phyloP scores from a whole-genome alignment of 2,888 invertebrate genomes.

The Dastarcus helophoroides region DNA sequence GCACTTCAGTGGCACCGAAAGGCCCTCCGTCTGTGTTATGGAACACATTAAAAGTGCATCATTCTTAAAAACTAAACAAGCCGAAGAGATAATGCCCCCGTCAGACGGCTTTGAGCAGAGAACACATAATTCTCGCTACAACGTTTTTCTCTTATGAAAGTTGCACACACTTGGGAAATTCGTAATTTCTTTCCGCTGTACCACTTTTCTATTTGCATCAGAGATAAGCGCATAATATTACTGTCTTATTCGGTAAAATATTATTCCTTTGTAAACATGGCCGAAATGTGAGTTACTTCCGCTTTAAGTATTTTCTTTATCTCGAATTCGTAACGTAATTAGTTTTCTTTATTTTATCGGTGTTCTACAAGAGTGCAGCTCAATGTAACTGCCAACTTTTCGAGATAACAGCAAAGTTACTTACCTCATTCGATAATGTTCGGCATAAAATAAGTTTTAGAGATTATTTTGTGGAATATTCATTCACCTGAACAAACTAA shows the following conservation, averaged over 20 bases:
- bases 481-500: no score
- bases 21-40: slow-evolving; percentile 21
- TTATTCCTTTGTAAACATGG: slow-evolving; percentile 14
- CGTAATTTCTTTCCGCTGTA: slow-evolving; percentile 23
- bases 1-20: slow-evolving; percentile 18
- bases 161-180: slow-evolving; percentile 29
- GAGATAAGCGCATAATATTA: slow-evolving; percentile 19
- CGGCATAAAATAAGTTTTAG: no score
- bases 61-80: slow-evolving; percentile 34
- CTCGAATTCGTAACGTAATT: no score
- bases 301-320: no score
- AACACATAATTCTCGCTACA: slow-evolving; percentile 26
- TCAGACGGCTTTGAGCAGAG: slow-evolving; percentile 26
- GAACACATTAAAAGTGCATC: slow-evolving; percentile 34
- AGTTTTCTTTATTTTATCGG: no score
- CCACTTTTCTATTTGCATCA: slow-evolving; percentile 24
- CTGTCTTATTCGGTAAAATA: slow-evolving; percentile 18
- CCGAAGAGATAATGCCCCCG: slow-evolving; percentile 31
- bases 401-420: no score
- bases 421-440: no score
- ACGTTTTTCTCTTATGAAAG: slow-evolving; percentile 20
- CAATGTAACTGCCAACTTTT: no score
- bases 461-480: no score
- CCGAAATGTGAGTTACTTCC: no score
- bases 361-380: no score